These are phyloP conservation scores for Eriosoma lanigerum DNA, from an alignment of 1,140 invertebrate species.

Conservation along the genomic window DNA sequence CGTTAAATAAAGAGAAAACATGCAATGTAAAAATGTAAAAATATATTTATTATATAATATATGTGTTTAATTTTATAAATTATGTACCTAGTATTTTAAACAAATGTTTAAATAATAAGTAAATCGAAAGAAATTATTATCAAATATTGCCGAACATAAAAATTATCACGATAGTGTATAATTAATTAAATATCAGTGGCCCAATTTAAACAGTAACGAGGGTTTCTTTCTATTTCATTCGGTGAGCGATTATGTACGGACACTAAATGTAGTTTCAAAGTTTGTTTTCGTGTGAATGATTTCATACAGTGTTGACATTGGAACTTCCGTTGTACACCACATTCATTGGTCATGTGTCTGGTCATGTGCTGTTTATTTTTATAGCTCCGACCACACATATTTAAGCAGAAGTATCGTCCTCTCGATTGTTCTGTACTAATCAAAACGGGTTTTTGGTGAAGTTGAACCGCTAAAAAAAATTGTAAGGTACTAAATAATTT, in stretches of 20 bases:
- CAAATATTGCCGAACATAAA: too few species aligned
- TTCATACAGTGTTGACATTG: conserved; percentile 58
- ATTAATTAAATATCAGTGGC: background rate
- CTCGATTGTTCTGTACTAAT: background rate
- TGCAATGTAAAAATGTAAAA: too few species aligned
- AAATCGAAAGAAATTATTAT: too few species aligned
- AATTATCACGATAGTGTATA: too few species aligned
- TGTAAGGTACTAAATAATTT: too few species aligned
- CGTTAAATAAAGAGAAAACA: too few species aligned
- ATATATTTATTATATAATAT: too few species aligned
- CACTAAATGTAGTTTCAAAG: conserved; percentile 59
- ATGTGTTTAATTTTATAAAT: too few species aligned
- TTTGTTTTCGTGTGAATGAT: conserved; percentile 74
- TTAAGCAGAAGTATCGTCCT: conserved; percentile 55
- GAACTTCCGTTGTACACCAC: conserved; percentile 59
- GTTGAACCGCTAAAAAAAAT: background rate
- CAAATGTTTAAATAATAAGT: too few species aligned
- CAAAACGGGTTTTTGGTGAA: background rate
- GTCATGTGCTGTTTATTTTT: conserved; percentile 57
- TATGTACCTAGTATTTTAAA: too few species aligned
- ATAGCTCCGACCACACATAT: conserved; percentile 61
- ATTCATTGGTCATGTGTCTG: conserved; percentile 56
- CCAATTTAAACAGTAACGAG: conserved; percentile 20
- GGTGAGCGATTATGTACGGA: background rate
- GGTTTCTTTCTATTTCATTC: background rate